A percentile compares a stretch with the other conserved stretches of the same genome.
Evolutionary conservation across 1,140 invertebrate genomes (phyloP).

Genomic region (Magallana ariakensis): DNA sequence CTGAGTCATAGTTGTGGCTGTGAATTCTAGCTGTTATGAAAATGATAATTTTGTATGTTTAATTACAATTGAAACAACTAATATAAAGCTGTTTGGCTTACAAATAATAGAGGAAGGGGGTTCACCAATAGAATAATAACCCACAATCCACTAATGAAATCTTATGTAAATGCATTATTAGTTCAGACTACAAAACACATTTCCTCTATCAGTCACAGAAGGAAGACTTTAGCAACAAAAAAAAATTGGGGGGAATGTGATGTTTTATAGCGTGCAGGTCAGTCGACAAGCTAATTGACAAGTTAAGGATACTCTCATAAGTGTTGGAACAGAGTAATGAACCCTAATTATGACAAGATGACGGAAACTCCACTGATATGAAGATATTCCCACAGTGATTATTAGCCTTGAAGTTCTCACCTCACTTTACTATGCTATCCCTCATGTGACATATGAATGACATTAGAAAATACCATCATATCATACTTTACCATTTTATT

Average conservation of each 20-base stretch:
- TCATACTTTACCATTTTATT: not conserved
- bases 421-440: not conserved
- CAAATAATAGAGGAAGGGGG: not conserved
- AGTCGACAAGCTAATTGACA: not conserved
- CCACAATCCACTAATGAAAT: not conserved
- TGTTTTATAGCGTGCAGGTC: not conserved
- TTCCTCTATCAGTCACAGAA: constrained; percentile 4
- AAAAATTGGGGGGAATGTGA: not conserved
- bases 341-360: constrained; percentile 3
- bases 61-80: not conserved
- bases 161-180: not conserved
- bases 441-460: not conserved
- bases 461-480: not conserved
- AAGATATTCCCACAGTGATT: not conserved
- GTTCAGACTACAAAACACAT: too few relatives aligned
- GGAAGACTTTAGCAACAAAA: not conserved
- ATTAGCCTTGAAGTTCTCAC: not conserved
- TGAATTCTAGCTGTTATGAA: not conserved
- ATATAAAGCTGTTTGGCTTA: not conserved
- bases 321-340: not conserved
- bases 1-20: not conserved
- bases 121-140: not conserved
- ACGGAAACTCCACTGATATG: not conserved
- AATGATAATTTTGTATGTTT: not conserved
- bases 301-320: not conserved